phyloP scores from a whole-genome alignment of 2,113 vertebrate species.

The Centrocercus urophasianus region DNA sequence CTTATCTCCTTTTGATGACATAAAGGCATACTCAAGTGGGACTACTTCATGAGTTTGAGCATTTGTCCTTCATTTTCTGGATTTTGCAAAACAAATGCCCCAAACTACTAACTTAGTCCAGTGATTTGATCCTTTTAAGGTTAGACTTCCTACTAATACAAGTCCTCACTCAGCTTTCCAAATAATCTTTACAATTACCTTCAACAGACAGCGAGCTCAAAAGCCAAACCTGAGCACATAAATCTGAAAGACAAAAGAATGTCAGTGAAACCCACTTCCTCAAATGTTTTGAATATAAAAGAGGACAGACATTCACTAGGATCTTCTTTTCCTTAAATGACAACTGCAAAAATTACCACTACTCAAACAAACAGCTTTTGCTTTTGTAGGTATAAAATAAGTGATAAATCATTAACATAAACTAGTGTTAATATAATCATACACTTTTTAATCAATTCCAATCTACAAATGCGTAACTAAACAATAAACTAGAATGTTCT shows the following conservation, averaged over 20 bases:
- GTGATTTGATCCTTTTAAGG: background rate
- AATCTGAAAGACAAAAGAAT: background rate
- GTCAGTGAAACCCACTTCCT: background rate
- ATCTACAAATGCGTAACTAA: constrained; percentile 6
- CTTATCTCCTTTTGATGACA: fast-evolving
- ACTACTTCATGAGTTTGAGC: background rate
- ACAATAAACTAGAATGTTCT: background rate
- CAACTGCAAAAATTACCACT: background rate
- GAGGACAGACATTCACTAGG: background rate
- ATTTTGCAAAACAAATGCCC: background rate
- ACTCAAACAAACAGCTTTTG: background rate
- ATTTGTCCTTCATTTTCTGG: background rate
- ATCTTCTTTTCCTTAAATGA: background rate
- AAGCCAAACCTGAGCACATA: background rate
- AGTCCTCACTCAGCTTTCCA: background rate
- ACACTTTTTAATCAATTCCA: constrained; percentile 6
- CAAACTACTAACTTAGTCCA: background rate
- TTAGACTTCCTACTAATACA: background rate
- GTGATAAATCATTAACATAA: background rate
- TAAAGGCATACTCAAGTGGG: background rate
- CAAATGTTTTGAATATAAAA: background rate
- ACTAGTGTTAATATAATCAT: background rate
- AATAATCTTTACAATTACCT: background rate
- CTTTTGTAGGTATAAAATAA: background rate
- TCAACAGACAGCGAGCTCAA: background rate